These are phyloP conservation scores for Oreortyx pictus DNA, from an alignment of 2,797 vertebrate genomes.

Conservation along the genomic window DNA sequence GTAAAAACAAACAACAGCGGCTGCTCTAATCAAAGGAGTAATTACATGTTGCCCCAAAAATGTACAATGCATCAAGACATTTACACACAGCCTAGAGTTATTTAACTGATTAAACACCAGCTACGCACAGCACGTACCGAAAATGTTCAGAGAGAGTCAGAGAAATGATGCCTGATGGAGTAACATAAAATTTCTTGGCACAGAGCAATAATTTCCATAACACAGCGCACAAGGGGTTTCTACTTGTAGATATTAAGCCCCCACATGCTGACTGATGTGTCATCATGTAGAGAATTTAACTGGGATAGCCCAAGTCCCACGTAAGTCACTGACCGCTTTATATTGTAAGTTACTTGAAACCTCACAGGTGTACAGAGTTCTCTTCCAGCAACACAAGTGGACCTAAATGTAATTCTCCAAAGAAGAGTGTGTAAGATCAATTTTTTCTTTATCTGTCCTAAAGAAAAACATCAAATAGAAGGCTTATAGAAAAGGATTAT, in stretches of 20 bases:
- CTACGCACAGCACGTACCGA: neutral
- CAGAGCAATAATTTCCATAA: slow-evolving; percentile 22
- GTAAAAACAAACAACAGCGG: neutral
- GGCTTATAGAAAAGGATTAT: neutral
- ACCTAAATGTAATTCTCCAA: neutral
- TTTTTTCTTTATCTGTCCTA: neutral
- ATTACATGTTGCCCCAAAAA: neutral
- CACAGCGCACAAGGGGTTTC: neutral
- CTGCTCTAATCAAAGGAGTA: slow-evolving; percentile 35
- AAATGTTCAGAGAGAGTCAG: neutral
- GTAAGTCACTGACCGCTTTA: neutral
- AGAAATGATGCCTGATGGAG: neutral
- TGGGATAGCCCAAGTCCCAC: neutral
- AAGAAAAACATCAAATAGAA: neutral
- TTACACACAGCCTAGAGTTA: neutral
- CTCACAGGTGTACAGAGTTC: neutral
- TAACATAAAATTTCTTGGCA: neutral
- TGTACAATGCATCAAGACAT: slow-evolving; percentile 11
- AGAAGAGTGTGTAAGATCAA: neutral
- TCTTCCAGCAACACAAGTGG: neutral
- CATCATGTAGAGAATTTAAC: neutral
- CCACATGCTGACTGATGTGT: neutral
- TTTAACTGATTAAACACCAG: slow-evolving; percentile 10
- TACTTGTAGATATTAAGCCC: slow-evolving; percentile 12
- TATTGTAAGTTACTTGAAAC: slow-evolving; percentile 13